Evolutionary conservation across 2,113 vertebrate species (phyloP).

Genomic region (Lamprotornis superbus): DNA sequence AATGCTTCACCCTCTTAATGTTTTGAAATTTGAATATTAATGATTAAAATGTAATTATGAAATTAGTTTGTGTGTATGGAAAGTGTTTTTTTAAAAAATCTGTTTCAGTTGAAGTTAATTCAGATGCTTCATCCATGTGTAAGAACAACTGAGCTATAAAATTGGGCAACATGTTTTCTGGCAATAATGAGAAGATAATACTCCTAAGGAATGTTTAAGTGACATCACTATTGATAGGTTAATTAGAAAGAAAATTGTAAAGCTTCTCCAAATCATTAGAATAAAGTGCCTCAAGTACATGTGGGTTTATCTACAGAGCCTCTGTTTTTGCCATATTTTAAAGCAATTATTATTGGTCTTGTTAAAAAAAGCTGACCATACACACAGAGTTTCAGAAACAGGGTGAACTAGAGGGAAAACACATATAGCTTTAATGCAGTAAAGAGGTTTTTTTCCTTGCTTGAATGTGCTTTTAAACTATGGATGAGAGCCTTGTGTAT

Average conservation of each 20-base stretch:
- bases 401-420: neutral
- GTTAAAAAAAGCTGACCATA: neutral
- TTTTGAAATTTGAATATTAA: slow-evolving; percentile 58
- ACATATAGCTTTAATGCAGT: neutral
- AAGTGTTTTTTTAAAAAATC: slow-evolving; percentile 42
- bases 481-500: neutral
- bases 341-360: slow-evolving; percentile 22
- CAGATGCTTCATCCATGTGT: slow-evolving; percentile 60
- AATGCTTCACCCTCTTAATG: neutral
- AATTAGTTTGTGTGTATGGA: neutral
- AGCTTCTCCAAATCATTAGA: slow-evolving; percentile 63
- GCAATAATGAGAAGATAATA: slow-evolving; percentile 77
- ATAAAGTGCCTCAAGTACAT: slow-evolving; percentile 41
- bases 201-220: slow-evolving; percentile 73
- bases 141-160: slow-evolving; percentile 76
- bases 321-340: slow-evolving; percentile 26
- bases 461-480: neutral
- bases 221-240: slow-evolving; percentile 81
- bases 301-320: neutral
- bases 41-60: slow-evolving; percentile 51
- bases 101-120: slow-evolving; percentile 68
- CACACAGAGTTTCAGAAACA: neutral
- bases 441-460: neutral
- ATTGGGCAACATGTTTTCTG: slow-evolving; percentile 72
- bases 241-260: slow-evolving; percentile 83